Percentiles rank a stretch among this genome's conserved stretches.
phyloP scores from a whole-genome alignment of 2,113 vertebrate genomes.

The Mastomys coucha region DNA sequence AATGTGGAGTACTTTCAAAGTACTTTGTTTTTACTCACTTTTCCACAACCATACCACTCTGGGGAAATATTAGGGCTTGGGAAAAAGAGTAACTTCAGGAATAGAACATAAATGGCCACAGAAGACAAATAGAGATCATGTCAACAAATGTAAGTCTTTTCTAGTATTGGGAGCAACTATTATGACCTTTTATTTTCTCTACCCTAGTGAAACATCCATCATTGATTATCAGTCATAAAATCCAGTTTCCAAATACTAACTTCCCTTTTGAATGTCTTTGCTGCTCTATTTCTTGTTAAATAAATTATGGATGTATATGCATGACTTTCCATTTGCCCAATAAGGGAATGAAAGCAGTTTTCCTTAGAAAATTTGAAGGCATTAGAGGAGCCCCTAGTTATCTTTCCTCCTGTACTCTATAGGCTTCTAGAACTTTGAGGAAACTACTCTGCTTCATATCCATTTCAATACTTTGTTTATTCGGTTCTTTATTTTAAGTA shows the following conservation, averaged over 20 bases:
- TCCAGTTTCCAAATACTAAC: background rate
- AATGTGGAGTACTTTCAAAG: background rate
- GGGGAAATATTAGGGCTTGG: background rate
- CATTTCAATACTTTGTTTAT: background rate
- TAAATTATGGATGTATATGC: background rate
- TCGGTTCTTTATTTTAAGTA: background rate
- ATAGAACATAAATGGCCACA: background rate
- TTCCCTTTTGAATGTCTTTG: background rate
- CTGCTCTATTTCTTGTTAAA: background rate
- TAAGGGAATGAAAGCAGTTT: background rate
- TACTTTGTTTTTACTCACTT: background rate
- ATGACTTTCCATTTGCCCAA: background rate
- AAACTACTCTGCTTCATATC: background rate
- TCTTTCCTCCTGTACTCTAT: background rate
- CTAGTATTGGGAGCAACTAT: background rate
- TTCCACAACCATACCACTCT: background rate
- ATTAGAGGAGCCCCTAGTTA: background rate
- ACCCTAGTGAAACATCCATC: background rate
- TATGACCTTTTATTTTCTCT: background rate
- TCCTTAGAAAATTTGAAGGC: background rate
- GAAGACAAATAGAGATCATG: background rate
- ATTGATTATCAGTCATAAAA: background rate
- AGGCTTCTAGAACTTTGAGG: background rate
- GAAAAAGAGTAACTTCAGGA: background rate
- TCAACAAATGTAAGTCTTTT: background rate